Percentiles rank a stretch among this genome's conserved stretches.
phyloP scores from a whole-genome alignment of 2,113 vertebrate genomes.

The Hypomesus transpacificus region DNA sequence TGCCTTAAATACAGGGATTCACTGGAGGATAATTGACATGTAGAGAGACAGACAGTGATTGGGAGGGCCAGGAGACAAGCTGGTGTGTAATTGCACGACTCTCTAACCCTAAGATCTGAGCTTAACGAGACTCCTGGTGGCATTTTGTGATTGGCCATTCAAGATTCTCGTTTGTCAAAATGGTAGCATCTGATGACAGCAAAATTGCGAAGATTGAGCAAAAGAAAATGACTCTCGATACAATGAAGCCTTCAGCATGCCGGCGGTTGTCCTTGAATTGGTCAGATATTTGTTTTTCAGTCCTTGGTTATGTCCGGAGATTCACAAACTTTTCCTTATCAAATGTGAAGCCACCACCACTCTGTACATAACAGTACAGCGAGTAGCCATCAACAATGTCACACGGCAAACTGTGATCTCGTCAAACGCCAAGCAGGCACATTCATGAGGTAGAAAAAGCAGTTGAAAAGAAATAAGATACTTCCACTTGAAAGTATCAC shows the following conservation, averaged over 20 bases:
- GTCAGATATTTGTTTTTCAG: neutral
- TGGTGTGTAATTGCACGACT: neutral
- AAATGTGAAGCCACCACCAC: too few species aligned
- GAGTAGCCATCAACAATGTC: too few species aligned
- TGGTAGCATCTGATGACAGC: neutral
- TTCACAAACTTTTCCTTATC: neutral
- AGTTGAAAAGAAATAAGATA: too few species aligned
- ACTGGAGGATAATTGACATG: conserved; percentile 15
- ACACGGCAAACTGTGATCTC: too few species aligned
- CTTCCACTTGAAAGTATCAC: too few species aligned
- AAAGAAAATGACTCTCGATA: neutral
- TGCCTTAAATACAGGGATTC: conserved; percentile 10
- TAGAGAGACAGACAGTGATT: conserved; percentile 14
- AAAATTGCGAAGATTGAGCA: neutral
- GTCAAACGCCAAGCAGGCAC: too few species aligned
- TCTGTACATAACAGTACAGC: too few species aligned
- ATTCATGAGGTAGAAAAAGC: too few species aligned
- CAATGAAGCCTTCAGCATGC: neutral
- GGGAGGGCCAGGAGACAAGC: neutral
- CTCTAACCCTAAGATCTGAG: neutral
- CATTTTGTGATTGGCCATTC: conserved; percentile 1
- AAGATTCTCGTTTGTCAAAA: neutral
- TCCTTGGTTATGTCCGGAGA: neutral
- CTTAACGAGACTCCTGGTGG: neutral
- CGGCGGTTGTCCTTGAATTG: neutral